Conservation (phyloP, 2,113 vertebrate genomes). For the Porphyrio hochstetteri region DNA sequence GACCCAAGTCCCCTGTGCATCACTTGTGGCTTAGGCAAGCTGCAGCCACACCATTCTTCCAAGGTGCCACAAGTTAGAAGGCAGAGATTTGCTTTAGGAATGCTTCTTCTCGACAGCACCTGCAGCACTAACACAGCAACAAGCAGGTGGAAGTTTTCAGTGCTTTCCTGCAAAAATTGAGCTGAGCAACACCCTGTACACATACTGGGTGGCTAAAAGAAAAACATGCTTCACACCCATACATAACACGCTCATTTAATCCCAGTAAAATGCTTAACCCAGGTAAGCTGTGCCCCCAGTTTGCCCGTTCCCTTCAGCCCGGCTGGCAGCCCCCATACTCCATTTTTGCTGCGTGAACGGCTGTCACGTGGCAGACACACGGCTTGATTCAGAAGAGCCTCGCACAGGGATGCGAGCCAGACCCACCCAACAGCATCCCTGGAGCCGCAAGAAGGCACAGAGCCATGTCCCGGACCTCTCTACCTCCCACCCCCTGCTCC, state of each 20-base stretch:
- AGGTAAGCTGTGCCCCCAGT: neutral
- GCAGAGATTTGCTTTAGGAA: neutral
- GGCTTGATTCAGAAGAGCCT: neutral
- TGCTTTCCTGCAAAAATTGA: neutral
- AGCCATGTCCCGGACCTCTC: neutral
- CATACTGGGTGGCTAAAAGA: neutral
- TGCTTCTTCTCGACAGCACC: neutral
- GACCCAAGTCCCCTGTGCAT: neutral
- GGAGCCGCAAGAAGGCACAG: neutral
- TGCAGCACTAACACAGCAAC: neutral
- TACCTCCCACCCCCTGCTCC: neutral
- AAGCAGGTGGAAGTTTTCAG: neutral
- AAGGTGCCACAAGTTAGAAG: neutral
- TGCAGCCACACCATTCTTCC: neutral
- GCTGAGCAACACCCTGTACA: neutral
- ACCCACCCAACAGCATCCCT: neutral
- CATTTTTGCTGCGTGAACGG: neutral
- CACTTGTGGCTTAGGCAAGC: neutral
- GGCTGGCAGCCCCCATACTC: neutral
- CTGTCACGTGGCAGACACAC: neutral
- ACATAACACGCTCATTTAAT: neutral
- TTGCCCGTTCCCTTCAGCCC: neutral
- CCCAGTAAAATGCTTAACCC: neutral
- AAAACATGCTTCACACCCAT: no score
- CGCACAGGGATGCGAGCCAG: rapidly evolving